Base-by-base conservation (phyloP, 2,797 vertebrate species). In the Uromys caudimaculatus region DNA sequence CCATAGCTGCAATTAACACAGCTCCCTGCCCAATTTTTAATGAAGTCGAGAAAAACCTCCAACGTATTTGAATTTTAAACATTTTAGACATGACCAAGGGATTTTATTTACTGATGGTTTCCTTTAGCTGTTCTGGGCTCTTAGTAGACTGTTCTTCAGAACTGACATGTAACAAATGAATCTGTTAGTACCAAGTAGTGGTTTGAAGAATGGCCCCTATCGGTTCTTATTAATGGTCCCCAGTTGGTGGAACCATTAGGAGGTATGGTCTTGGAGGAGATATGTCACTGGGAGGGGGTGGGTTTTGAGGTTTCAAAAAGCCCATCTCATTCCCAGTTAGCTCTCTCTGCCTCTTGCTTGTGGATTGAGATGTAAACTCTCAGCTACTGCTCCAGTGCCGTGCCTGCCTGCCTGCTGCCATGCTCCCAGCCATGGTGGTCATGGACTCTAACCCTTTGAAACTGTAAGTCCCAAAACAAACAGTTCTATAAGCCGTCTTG, bases 1-100 rank as follows among this genome's bases (percentile, higher is more conserved):
- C 95, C 0, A 0, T 92, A 94, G 84, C 89, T 92, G 67, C 93
- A 97, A 95, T 97, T 93, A 97, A 89, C 60, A 44, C 23, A 62
- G 92, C n/a, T 95, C 69, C 58, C 50, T 35, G n/a, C 52, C 50
- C 58, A 23, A 64, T 88, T 95, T 93, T 88, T 91, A 96, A 96
- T 96, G 91, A 96, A 89, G 94, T 93, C 88, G 67, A 90, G 78
- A 91, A 52, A 96, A 95, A 90, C 83, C 60, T 56, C 67, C 96
- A 93, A 93, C 47, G 54, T 50, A 92, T 23, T 84, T 96, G 91
- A 95, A 94, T 95, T 96, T 93, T 94, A 95, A 96, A 90, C 47
- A 67, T 86, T 94, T 77, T 87, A 54, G 93, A 92, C 50, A 79
- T 16, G 47, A 85, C 47, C 86, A 38, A 52, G 35, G 47, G 41